These are phyloP conservation scores for Turritopsis rubra DNA, from an alignment of 30 jellyfish, hydroid and myxozoan species.

Conservation along the genomic window DNA sequence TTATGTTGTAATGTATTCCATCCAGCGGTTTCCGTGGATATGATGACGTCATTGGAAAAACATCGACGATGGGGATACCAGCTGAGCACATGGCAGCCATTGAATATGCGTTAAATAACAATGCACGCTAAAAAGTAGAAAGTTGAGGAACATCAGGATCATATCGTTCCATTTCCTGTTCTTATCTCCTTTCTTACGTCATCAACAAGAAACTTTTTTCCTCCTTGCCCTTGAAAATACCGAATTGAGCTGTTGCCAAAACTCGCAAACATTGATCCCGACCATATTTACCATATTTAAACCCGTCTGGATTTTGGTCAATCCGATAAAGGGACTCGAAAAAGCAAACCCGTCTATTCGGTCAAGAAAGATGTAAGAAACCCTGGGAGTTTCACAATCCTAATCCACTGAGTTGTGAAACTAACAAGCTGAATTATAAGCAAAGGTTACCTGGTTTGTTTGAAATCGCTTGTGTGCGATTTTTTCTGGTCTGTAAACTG, in stretches of 20 bases:
- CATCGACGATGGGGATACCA: constrained; percentile 78
- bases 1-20: constrained; percentile 65
- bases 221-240: too few relatives aligned
- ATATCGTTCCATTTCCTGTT: neutral
- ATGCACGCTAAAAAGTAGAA: constrained; percentile 56
- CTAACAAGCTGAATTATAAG: neutral
- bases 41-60: constrained; percentile 83
- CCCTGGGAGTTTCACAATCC: too few relatives aligned
- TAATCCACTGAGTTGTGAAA: too few relatives aligned
- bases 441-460: constrained; percentile 61
- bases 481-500: constrained; percentile 60
- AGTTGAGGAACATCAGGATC: neutral
- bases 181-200: too few relatives aligned
- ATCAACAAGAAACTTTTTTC: too few relatives aligned
- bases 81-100: constrained; percentile 80
- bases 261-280: too few relatives aligned
- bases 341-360: too few relatives aligned
- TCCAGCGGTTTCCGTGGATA: constrained; percentile 67
- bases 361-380: too few relatives aligned
- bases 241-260: too few relatives aligned
- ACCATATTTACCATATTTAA: too few relatives aligned
- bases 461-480: constrained; percentile 85
- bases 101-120: constrained; percentile 76
- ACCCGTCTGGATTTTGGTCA: too few relatives aligned
- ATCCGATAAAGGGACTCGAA: too few relatives aligned